Conservation (phyloP, 2,888 invertebrate species). For the Acanthacorydalis orientalis region DNA sequence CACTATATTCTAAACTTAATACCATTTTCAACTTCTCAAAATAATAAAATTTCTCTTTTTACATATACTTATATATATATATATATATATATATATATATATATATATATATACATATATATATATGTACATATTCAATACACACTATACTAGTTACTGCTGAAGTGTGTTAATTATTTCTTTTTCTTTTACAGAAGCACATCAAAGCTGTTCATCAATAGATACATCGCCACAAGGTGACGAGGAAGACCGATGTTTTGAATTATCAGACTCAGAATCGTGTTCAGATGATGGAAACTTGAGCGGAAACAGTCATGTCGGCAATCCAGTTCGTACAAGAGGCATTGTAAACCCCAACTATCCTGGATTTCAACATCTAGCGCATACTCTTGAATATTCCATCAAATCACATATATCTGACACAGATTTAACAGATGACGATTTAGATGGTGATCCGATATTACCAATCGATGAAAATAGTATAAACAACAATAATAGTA, state of each 20-base stretch:
- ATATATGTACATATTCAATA: too few relatives aligned
- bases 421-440: constrained; percentile 28
- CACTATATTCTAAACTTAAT: too few relatives aligned
- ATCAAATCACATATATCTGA: constrained; percentile 22
- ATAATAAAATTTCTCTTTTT: too few relatives aligned
- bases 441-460: constrained; percentile 22
- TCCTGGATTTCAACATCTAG: constrained; percentile 69
- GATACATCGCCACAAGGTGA: constrained; percentile 32
- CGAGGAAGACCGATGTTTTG: constrained; percentile 32
- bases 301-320: constrained; percentile 20
- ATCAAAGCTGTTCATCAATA: constrained; percentile 25
- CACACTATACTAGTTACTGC: not conserved
- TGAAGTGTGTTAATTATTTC: not conserved
- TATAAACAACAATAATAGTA: constrained; percentile 28
- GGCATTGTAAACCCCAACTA: constrained; percentile 74
- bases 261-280: constrained; percentile 32
- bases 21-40: too few relatives aligned
- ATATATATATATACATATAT: too few relatives aligned
- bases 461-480: not conserved
- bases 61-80: too few relatives aligned
- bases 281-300: constrained; percentile 25
- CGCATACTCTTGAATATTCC: constrained; percentile 41
- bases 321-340: constrained; percentile 27
- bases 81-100: too few relatives aligned
- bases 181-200: constrained; percentile 19